Conservation (phyloP, 2,888 invertebrate genomes). For the Euspilapteryx auroguttella region DNA sequence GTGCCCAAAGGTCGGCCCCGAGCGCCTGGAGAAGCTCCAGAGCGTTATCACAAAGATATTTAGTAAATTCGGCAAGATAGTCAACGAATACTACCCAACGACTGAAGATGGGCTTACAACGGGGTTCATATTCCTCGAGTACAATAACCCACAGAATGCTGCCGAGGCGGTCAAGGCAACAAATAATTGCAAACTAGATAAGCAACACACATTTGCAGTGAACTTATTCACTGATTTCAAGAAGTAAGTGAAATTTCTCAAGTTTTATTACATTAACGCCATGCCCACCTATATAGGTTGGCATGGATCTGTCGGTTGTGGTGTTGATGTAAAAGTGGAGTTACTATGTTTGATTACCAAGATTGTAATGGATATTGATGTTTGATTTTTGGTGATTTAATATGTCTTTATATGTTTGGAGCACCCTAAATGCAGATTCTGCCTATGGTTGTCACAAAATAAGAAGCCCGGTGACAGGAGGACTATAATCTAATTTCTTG, state of each 20-base stretch:
- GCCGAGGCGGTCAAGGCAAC: constrained; percentile 85
- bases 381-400: no score
- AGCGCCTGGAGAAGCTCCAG: constrained; percentile 89
- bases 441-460: no score
- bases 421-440: no score
- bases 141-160: constrained; percentile 79
- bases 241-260: constrained; percentile 66
- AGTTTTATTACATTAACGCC: not conserved
- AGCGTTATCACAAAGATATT: constrained; percentile 91
- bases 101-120: constrained; percentile 83
- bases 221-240: constrained; percentile 95
- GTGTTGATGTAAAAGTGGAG: no score
- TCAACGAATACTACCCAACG: constrained; percentile 87
- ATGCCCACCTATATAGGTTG: no score
- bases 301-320: no score
- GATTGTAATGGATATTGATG: no score
- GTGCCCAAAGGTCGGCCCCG: constrained; percentile 91
- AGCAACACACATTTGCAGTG: constrained; percentile 90
- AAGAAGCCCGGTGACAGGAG: no score
- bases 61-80: constrained; percentile 80
- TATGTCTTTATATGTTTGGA: no score
- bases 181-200: constrained; percentile 94
- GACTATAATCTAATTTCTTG: no score
- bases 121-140: constrained; percentile 94
- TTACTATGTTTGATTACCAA: no score